Percentiles rank a stretch among this genome's conserved stretches.
These are phyloP conservation scores for Champsocephalus gunnari DNA, from an alignment of 2,797 vertebrate genomes.

Conservation along the genomic window DNA sequence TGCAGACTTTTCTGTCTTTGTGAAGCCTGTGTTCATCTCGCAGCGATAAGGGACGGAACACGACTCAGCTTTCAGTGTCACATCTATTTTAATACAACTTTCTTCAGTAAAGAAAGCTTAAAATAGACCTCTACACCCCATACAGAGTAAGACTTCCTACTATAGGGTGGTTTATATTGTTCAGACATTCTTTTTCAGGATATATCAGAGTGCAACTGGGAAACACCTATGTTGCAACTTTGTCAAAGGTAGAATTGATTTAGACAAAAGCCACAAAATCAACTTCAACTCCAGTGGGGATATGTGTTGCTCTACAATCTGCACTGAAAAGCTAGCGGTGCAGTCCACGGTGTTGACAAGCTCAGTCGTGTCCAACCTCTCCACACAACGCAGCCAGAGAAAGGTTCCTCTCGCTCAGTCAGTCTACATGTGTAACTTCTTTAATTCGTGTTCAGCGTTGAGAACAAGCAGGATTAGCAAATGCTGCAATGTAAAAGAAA, in stretches of 20 bases:
- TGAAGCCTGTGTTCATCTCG: constrained; percentile 18
- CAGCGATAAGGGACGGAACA: background rate
- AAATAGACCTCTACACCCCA: background rate
- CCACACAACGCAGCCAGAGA: background rate
- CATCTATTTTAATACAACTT: background rate
- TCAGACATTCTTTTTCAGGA: too few relatives aligned
- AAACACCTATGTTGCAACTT: background rate
- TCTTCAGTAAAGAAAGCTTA: background rate
- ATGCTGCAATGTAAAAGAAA: background rate
- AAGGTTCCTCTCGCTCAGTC: background rate
- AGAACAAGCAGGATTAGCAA: background rate
- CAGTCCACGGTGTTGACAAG: constrained; percentile 50
- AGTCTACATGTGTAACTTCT: too few relatives aligned
- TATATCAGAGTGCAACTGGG: background rate
- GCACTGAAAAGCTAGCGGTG: background rate
- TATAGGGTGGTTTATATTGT: background rate
- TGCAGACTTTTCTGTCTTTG: constrained; percentile 20
- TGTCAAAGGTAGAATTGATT: background rate
- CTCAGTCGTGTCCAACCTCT: background rate
- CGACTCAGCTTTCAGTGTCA: background rate
- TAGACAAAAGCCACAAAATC: background rate
- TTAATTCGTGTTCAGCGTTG: background rate
- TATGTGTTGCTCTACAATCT: background rate
- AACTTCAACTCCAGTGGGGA: background rate
- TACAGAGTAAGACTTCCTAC: background rate